A percentile compares a stretch with the other conserved stretches of the same genome.
Evolutionary conservation across 1,140 invertebrate genomes (phyloP).

Genomic region (Olivierus martensii): DNA sequence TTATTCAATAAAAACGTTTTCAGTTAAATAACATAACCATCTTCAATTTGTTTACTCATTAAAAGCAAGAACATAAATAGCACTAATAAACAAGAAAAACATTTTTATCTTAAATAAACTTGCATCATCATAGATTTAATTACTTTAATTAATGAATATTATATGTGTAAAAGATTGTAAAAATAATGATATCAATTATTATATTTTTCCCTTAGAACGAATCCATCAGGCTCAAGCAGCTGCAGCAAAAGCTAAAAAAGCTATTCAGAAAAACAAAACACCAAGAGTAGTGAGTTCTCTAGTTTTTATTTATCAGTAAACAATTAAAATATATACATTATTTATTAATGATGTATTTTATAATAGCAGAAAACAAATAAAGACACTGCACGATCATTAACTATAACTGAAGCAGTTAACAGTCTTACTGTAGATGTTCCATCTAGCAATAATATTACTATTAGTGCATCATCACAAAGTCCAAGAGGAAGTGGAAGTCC

Average conservation of each 20-base stretch:
- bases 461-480: slow-evolving; percentile 7
- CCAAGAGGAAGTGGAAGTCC: slow-evolving; percentile 11
- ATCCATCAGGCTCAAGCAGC: slow-evolving; percentile 36
- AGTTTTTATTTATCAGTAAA: neutral
- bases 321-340: neutral
- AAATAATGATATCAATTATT: neutral
- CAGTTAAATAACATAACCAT: too few species aligned
- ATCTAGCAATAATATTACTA: neutral
- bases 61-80: too few species aligned
- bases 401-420: slow-evolving; percentile 4
- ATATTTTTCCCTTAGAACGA: slow-evolving; percentile 25
- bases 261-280: slow-evolving; percentile 29
- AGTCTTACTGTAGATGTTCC: slow-evolving; percentile 9
- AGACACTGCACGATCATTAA: slow-evolving; percentile 1
- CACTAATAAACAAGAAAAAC: too few species aligned
- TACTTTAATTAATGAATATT: neutral
- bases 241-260: slow-evolving; percentile 35
- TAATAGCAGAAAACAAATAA: slow-evolving; percentile 11
- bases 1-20: too few species aligned
- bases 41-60: too few species aligned
- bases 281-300: slow-evolving; percentile 25
- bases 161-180: too few species aligned
- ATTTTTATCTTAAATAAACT: neutral
- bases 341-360: neutral
- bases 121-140: neutral